These are phyloP conservation scores for Drosophila sp. DNA, from an alignment of 1,140 invertebrate genomes.

Conservation along the genomic window DNA sequence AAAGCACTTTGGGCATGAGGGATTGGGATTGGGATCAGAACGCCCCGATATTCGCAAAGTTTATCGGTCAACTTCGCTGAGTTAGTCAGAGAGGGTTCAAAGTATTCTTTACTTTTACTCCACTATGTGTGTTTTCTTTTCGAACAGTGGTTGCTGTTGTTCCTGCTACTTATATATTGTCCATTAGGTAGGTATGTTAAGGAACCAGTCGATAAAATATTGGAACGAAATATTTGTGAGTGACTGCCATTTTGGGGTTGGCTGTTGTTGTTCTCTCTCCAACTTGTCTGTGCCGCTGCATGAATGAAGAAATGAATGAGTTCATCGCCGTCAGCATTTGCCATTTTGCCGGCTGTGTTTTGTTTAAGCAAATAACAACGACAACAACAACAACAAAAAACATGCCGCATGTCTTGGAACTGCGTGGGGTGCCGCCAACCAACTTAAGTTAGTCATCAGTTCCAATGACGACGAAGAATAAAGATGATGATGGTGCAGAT, in stretches of 20 bases:
- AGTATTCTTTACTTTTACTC: neutral
- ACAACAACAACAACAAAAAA: slow-evolving; percentile 19
- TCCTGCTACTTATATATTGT: slow-evolving; percentile 23
- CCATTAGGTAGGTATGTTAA: slow-evolving; percentile 1
- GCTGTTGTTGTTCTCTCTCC: neutral
- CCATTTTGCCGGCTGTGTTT: slow-evolving; percentile 63
- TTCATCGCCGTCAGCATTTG: slow-evolving; percentile 64
- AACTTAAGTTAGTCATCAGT: slow-evolving; percentile 59
- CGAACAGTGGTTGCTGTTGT: slow-evolving; percentile 22
- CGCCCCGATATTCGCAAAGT: neutral
- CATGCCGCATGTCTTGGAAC: slow-evolving; percentile 29
- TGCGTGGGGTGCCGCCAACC: slow-evolving; percentile 61
- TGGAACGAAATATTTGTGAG: neutral
- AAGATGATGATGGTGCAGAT: neutral
- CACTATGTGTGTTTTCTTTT: slow-evolving; percentile 23
- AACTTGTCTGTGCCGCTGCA: slow-evolving; percentile 27
- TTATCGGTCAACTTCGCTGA: slow-evolving; percentile 18
- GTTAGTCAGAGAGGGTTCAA: slow-evolving; percentile 54
- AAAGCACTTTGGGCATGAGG: neutral
- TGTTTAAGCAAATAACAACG: slow-evolving; percentile 61
- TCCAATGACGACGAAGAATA: slow-evolving; percentile 11
- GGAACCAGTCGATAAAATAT: slow-evolving; percentile 4
- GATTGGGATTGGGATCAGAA: neutral
- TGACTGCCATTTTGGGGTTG: slow-evolving; percentile 6
- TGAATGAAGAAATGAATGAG: slow-evolving; percentile 73